Evolutionary conservation across 2,797 vertebrate genomes (phyloP).

Genomic region (Megalops cyprinoides): DNA sequence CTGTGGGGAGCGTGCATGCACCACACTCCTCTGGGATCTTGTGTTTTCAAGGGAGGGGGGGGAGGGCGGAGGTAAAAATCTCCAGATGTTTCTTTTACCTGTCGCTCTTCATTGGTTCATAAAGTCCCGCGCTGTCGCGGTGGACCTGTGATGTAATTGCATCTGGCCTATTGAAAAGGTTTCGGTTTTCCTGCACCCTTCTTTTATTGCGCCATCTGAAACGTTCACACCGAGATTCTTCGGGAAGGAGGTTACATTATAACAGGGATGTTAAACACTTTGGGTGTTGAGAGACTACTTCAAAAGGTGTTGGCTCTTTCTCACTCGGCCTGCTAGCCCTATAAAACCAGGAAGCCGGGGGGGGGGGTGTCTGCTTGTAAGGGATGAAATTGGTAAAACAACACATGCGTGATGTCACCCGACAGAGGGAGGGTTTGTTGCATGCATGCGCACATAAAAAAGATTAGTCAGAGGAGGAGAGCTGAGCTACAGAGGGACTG

Average conservation of each 20-base stretch:
- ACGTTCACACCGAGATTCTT: background rate
- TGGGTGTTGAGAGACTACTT: background rate
- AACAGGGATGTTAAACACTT: background rate
- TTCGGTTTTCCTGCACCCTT: background rate
- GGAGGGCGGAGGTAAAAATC: background rate
- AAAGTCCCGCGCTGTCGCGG: background rate
- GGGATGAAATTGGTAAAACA: background rate
- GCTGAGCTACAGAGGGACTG: constrained; percentile 23
- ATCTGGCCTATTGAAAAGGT: background rate
- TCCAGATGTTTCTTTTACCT: constrained; percentile 16
- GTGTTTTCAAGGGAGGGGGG: background rate
- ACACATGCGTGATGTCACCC: background rate
- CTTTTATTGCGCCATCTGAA: background rate
- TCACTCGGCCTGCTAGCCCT: background rate
- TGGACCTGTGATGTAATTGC: background rate
- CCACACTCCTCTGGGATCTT: background rate
- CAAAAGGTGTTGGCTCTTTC: background rate
- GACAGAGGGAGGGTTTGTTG: background rate
- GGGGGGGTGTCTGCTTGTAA: background rate
- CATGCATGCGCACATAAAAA: background rate
- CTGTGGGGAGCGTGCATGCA: background rate
- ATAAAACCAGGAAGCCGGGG: background rate
- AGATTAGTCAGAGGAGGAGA: background rate
- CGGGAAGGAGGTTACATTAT: background rate
- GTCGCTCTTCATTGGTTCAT: background rate